These are phyloP conservation scores for Agrotis ipsilon DNA, from an alignment of 2,888 invertebrate species.

Conservation along the genomic window DNA sequence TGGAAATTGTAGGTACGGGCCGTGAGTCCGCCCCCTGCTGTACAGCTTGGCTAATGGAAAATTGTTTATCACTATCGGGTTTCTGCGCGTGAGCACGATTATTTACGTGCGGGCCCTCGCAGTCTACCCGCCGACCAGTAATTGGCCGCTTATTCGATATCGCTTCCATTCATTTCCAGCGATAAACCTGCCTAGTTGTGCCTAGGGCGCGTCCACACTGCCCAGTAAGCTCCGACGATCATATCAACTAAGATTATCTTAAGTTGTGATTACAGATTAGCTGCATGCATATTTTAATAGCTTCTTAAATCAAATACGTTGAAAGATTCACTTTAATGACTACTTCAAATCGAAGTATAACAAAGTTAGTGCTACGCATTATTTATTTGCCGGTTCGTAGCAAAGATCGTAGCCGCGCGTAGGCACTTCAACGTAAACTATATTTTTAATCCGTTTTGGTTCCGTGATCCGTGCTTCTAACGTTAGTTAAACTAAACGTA, in stretches of 20 bases:
- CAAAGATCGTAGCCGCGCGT: constrained; percentile 37
- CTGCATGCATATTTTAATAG: constrained; percentile 48
- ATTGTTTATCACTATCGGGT: constrained; percentile 86
- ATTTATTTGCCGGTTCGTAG: constrained; percentile 35
- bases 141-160: constrained; percentile 88
- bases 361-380: constrained; percentile 30
- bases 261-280: constrained; percentile 66
- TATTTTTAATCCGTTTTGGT: constrained; percentile 37
- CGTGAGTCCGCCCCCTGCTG: constrained; percentile 68
- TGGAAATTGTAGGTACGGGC: constrained; percentile 79
- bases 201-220: constrained; percentile 73
- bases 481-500: constrained; percentile 73
- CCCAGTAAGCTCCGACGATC: constrained; percentile 74
- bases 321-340: constrained; percentile 17
- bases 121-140: constrained; percentile 81
- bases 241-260: constrained; percentile 77
- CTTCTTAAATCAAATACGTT: constrained; percentile 36
- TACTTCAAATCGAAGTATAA: constrained; percentile 8
- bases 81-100: constrained; percentile 87
- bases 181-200: constrained; percentile 81
- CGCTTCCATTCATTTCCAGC: constrained; percentile 87
- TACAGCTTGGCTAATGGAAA: constrained; percentile 82
- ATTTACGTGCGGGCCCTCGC: constrained; percentile 84
- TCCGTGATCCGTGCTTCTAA: constrained; percentile 58
- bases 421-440: constrained; percentile 32